A percentile compares a stretch with the other conserved stretches of the same genome.
Evolutionary conservation across 2,113 vertebrate genomes (phyloP).

Genomic region (Erythrolamprus reginae): DNA sequence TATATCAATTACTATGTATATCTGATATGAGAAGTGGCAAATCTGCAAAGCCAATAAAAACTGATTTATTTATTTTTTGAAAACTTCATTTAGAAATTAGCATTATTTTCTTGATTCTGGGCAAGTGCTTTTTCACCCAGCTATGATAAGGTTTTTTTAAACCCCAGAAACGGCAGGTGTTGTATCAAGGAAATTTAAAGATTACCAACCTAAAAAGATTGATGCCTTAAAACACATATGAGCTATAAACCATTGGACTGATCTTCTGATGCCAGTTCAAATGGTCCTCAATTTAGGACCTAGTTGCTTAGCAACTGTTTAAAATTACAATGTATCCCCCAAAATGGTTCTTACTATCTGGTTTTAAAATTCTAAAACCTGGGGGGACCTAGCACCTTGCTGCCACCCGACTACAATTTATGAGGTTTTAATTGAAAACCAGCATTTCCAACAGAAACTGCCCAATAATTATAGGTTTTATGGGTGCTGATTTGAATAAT

Average conservation of each 20-base stretch:
- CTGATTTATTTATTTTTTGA: no score
- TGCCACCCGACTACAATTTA: not conserved
- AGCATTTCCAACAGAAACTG: not conserved
- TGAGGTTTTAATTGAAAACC: not conserved
- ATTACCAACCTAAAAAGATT: not conserved
- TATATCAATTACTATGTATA: not conserved
- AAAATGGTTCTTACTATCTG: not conserved
- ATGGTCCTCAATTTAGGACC: not conserved
- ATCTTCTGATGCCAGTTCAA: not conserved
- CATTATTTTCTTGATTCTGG: not conserved
- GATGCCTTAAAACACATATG: not conserved
- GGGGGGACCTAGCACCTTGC: no score
- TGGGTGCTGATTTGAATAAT: not conserved
- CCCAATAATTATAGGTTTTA: not conserved
- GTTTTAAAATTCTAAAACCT: not conserved
- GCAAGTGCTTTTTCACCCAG: not conserved
- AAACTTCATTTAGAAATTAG: not conserved
- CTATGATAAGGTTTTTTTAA: not conserved
- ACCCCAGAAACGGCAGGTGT: not conserved
- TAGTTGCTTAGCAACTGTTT: no score
- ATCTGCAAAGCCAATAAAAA: not conserved
- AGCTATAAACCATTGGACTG: not conserved
- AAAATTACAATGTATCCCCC: not conserved
- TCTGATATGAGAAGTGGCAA: not conserved
- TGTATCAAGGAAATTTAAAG: not conserved